Base-by-base conservation (phyloP, 2,888 invertebrate genomes). In the Brassicogethes aeneus region DNA sequence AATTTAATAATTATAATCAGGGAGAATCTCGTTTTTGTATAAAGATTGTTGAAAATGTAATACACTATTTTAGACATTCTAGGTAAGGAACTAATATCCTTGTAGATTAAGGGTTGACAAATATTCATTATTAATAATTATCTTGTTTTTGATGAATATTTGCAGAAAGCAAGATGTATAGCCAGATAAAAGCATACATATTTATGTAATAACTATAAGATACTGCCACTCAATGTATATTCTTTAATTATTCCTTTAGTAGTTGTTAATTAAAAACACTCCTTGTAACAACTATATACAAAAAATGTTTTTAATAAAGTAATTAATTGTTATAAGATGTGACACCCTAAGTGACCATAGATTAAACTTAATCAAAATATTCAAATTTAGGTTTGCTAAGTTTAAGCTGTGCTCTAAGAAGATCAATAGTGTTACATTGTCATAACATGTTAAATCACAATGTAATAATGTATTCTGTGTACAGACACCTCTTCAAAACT, bases 351-450 rank as follows among this genome's bases (percentile, higher is more conserved):
- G 45, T 48, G 48, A 48, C 51, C 47, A 51, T 46, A 37, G 36
- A 44, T 45, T 48, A 45, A 43, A 46, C 44, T 44, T 53, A 47
- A n/a, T n/a, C n/a, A n/a, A n/a, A n/a, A n/a, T n/a, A n/a, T n/a
- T n/a, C n/a, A n/a, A n/a, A n/a, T n/a, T n/a, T n/a, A n/a, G n/a
- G n/a, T n/a, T n/a, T n/a, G n/a, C n/a, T n/a, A n/a, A n/a, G n/a
- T n/a, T n/a, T n/a, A n/a, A 23, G 10, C 10, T 23, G 23, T 23
- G 23, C 13, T 32, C 12, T 32, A 5, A 12, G n/a, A n/a, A 32
- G 12, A 5, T 32, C 57, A 54, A 57, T 54, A 62, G 61, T 61
- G 61, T 63, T 62, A 62, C 63, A 65, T 63, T 64, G 62, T 63
- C 64, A 64, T n/a, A n/a, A n/a, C 63, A 29, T 55, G 56, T 57